These are phyloP conservation scores for Rhizomys pruinosus DNA, from an alignment of 2,113 vertebrate genomes.

Conservation along the genomic window DNA sequence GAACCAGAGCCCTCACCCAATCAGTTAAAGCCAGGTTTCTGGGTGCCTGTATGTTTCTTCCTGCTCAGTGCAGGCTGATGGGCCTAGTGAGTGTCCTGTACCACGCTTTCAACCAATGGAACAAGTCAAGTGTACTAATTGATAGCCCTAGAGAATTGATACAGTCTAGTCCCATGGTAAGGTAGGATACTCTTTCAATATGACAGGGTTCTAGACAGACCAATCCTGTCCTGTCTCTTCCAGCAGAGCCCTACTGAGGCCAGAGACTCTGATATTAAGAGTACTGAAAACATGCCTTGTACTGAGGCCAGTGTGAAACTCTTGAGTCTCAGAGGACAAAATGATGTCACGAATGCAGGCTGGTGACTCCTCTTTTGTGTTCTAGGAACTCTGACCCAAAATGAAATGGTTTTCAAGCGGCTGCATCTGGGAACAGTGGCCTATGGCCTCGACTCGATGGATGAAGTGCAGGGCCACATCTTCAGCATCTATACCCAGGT, in stretches of 20 bases:
- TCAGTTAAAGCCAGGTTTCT: neutral
- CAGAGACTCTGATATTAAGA: accelerated
- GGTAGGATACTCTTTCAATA: neutral
- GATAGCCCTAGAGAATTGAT: neutral
- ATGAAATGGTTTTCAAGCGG: slow-evolving; percentile 98
- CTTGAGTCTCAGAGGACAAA: accelerated
- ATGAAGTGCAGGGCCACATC: slow-evolving; percentile 98
- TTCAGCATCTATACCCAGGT: slow-evolving; percentile 99
- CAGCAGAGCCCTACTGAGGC: neutral
- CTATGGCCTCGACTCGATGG: slow-evolving; percentile 98
- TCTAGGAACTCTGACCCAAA: slow-evolving; percentile 97
- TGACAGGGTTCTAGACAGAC: neutral
- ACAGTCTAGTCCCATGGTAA: neutral
- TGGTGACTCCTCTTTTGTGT: neutral
- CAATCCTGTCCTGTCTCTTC: accelerated
- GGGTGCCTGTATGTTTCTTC: neutral
- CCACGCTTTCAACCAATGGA: neutral
- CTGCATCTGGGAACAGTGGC: slow-evolving; percentile 97
- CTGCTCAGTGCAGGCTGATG: neutral
- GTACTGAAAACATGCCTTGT: accelerated
- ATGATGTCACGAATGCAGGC: accelerated
- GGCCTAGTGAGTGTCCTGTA: neutral
- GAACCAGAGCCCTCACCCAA: too few relatives aligned
- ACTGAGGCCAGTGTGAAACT: accelerated
- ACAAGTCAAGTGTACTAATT: neutral